Evolutionary conservation across 2,797 vertebrate genomes (phyloP).

Genomic region (Lophotriccus pileatus): DNA sequence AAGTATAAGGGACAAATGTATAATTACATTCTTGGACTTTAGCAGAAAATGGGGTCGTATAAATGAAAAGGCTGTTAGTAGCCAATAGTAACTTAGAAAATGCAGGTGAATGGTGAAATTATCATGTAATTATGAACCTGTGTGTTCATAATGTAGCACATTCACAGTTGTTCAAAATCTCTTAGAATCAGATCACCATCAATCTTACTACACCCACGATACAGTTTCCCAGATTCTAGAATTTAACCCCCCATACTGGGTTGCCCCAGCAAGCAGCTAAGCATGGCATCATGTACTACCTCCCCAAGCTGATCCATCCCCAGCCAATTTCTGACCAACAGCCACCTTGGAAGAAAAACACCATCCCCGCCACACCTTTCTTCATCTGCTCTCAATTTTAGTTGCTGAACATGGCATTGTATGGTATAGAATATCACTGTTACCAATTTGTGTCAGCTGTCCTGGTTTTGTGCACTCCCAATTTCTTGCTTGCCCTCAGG

Average conservation of each 20-base stretch:
- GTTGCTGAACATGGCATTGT: neutral
- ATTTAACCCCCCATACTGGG: neutral
- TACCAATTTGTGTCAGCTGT: neutral
- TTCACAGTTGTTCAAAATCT: neutral
- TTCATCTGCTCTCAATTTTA: neutral
- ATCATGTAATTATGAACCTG: neutral
- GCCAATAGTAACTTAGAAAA: neutral
- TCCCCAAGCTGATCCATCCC: neutral
- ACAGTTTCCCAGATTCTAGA: neutral
- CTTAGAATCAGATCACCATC: neutral
- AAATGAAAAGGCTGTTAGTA: neutral
- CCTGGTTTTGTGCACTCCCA: neutral
- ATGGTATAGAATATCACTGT: neutral
- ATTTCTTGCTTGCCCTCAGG: neutral
- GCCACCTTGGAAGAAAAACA: neutral
- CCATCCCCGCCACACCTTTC: fast-evolving
- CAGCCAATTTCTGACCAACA: neutral
- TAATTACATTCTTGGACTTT: neutral
- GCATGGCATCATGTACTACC: too few relatives aligned
- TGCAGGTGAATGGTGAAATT: neutral
- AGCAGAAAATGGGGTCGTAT: neutral
- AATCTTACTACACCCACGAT: neutral
- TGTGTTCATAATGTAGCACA: neutral
- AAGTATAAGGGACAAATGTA: neutral
- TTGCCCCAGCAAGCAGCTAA: neutral